Conservation (phyloP, 1,140 invertebrate genomes). For the Antheraea mylitta region DNA sequence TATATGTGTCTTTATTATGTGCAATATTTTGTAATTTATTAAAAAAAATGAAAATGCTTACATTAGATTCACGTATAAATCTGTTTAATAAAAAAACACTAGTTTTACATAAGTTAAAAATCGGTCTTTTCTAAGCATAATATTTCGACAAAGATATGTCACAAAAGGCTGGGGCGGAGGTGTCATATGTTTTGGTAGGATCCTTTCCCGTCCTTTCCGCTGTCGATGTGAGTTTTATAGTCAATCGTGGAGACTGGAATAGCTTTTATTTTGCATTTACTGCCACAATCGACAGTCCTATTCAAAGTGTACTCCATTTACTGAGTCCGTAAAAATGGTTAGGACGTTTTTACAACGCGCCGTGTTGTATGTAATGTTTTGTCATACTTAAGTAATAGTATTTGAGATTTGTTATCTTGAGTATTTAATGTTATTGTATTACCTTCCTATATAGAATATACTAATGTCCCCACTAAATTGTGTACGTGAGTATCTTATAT, state of each 20-base stretch:
- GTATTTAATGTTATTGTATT: too few species aligned
- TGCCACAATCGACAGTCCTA: neutral
- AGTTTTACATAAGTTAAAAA: neutral
- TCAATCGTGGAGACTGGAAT: slow-evolving; percentile 2
- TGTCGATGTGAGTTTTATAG: slow-evolving; percentile 4
- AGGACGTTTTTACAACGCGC: neutral
- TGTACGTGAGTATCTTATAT: too few species aligned
- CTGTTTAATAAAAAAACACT: neutral
- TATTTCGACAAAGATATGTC: neutral
- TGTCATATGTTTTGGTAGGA: neutral
- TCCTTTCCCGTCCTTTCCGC: slow-evolving; percentile 1
- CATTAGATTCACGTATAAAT: too few species aligned
- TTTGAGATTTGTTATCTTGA: neutral
- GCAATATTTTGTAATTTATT: too few species aligned
- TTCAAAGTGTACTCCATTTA: neutral
- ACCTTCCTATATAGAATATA: too few species aligned
- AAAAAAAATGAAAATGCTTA: too few species aligned
- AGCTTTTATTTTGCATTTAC: slow-evolving; percentile 3
- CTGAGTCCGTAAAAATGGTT: neutral
- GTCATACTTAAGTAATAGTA: neutral
- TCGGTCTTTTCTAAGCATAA: neutral
- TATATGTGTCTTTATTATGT: too few species aligned
- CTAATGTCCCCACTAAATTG: too few species aligned
- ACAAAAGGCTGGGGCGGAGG: neutral
- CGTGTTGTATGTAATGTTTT: neutral